A percentile compares a stretch with the other conserved stretches of the same genome.
phyloP scores from a whole-genome alignment of 1,140 invertebrate species.

The Bombus affinis region DNA sequence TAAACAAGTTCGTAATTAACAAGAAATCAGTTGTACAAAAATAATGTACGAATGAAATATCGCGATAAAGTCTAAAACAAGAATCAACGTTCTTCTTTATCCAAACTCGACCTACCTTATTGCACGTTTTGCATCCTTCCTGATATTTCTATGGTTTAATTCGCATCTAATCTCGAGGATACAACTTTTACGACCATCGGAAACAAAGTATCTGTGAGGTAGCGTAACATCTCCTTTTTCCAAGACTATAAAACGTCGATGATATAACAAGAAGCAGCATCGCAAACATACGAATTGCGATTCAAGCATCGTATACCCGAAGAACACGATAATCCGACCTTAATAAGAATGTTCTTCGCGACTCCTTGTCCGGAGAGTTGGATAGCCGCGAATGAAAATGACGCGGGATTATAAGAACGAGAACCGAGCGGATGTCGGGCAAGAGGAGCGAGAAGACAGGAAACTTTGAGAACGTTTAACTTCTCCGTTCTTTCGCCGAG shows the following conservation, averaged over 20 bases:
- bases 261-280: no score
- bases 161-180: background rate
- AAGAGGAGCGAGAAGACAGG: background rate
- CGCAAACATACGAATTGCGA: conserved; percentile 2
- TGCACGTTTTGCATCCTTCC: background rate
- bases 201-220: no score
- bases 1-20: no score
- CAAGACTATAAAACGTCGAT: background rate
- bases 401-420: conserved; percentile 28
- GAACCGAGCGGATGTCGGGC: conserved; percentile 31
- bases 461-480: conserved; percentile 58
- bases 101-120: background rate
- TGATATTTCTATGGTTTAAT: background rate
- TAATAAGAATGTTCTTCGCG: conserved; percentile 25
- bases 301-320: background rate
- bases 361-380: background rate
- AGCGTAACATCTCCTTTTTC: background rate
- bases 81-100: background rate
- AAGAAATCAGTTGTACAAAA: no score
- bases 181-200: background rate
- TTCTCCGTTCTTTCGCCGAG: conserved; percentile 42
- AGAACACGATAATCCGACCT: conserved; percentile 2
- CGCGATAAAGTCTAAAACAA: background rate
- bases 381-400: conserved; percentile 42
- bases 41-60: background rate